These are phyloP conservation scores for Malthinus seriepunctatus DNA, from an alignment of 2,888 invertebrate species.

Conservation along the genomic window DNA sequence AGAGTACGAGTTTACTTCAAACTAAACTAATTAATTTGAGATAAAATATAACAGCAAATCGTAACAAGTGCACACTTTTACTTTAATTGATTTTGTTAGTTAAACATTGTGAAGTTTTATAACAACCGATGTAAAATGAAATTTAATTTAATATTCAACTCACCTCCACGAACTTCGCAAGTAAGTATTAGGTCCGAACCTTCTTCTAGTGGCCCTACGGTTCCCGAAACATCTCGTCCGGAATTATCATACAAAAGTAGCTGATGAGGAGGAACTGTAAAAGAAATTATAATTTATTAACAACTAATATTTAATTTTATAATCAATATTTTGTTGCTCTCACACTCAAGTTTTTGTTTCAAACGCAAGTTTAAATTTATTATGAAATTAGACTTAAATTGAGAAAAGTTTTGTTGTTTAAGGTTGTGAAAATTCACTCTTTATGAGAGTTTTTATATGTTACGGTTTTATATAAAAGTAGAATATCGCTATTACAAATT, in stretches of 20 bases:
- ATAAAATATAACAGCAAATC: background rate
- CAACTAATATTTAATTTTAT: background rate
- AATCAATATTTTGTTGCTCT: background rate
- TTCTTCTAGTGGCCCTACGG: constrained; percentile 82
- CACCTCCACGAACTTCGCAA: constrained; percentile 89
- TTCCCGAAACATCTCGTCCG: constrained; percentile 77
- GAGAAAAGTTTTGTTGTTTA: too few relatives aligned
- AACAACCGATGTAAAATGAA: constrained; percentile 19
- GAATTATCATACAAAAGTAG: constrained; percentile 83
- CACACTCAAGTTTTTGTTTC: constrained; percentile 3
- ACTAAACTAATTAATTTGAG: constrained; percentile 6
- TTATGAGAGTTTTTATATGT: too few relatives aligned
- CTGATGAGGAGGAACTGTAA: constrained; percentile 87
- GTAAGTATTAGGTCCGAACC: constrained; percentile 78
- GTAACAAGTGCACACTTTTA: background rate
- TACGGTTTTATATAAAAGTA: too few relatives aligned
- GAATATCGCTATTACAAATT: too few relatives aligned
- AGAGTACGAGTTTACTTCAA: background rate
- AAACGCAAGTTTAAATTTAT: constrained; percentile 3
- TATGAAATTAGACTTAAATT: too few relatives aligned
- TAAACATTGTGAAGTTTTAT: background rate
- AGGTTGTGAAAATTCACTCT: background rate
- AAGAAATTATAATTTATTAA: constrained; percentile 27
- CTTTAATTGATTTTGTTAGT: constrained; percentile 3
- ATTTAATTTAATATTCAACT: constrained; percentile 46